Base-by-base conservation (phyloP, 2,888 invertebrate species). In the Chrysomela aeneicollis region DNA sequence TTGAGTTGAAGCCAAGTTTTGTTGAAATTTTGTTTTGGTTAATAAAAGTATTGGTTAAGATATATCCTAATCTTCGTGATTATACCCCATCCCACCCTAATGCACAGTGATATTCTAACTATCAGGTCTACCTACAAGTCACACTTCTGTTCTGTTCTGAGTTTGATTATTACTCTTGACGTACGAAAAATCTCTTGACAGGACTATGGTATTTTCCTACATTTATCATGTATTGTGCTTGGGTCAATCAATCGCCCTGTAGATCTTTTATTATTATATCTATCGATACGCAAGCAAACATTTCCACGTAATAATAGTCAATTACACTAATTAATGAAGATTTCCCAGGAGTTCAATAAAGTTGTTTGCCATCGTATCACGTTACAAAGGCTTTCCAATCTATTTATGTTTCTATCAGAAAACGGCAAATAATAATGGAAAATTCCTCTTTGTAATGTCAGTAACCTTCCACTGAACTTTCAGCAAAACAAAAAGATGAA, bases 1-100 rank as follows among this genome's bases (percentile, higher is more conserved):
- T 63, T 63, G 21, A 64, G 64, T 69, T 64, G 52, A 63, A 66
- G 72, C 72, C 72, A 74, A 74, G 74, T 74, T 73, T 70, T 71
- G 69, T 74, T 74, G 72, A 68, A 65, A 67, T 67, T 65, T 71
- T 74, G 70, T 74, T 73, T 74, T 70, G 72, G 72, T 73, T 72
- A 74, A 74, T 74, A 74, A 72, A 74, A 72, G 49, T 69, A 62
- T 68, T 70, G 64, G 64, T 71, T 70, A 63, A 67, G 60, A 71
- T 51, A 42, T n/a, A 42, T 42, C 15, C 6, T n/a, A 3, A 15
- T n/a, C 4, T 15, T 12, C 10, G 2, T 35, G n/a, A n/a, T 35
- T 10, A 35, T 35, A 8, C 9, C 32, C 32, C n/a, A n/a, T n/a
- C n/a, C n/a, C n/a, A n/a, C n/a, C n/a, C n/a, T n/a, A n/a, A n/a